Base-by-base conservation (phyloP, 2,113 vertebrate species). In the Notothenia coriiceps region DNA sequence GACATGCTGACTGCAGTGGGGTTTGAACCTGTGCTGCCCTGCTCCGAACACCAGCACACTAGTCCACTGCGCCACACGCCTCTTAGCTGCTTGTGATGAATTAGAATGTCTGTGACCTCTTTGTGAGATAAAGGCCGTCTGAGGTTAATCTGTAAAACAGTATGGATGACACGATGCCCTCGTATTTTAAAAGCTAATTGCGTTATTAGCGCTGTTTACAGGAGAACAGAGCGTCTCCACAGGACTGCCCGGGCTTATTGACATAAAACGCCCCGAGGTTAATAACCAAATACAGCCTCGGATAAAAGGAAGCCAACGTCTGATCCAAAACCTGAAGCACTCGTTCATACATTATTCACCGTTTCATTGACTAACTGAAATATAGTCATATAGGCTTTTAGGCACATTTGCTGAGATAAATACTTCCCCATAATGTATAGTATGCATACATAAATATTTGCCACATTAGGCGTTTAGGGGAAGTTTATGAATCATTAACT, bases 61-160 rank as follows among this genome's bases (percentile, higher is more conserved):
- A 25, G 2, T 25, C 25, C 25, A 25, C 25, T 25, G 25, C 25
- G 25, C 25, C 25, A 25, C 25, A 25, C 25, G 25, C 25, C 25
- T 25, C 25, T 25, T 33, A 54, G 44, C 43, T 46, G 10, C 43
- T 68, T 10, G 18, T 68, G 7, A 47, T 50, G n/a, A 13, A 67
- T 57, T 40, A 8, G 17, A n/a, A 60, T 77, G 47, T 56, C 57
- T 47, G 51, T 25, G 50, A 40, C 9, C n/a, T 57, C 71, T 69
- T 43, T 14, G 56, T 10, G 14, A 43, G 18, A 22, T 35, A 29
- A 68, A 50, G 47, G n/a, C 9, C 12, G 1, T 40, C 44, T 52
- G 43, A 64, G 63, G 44, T 29, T 59, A 29, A 50, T 63, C 62
- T 73, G n/a, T 56, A 0, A 13, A 6, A 50, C 18, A 2, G 40